Conservation (phyloP, 2,113 vertebrate genomes). For the Sebastes fasciatus region DNA sequence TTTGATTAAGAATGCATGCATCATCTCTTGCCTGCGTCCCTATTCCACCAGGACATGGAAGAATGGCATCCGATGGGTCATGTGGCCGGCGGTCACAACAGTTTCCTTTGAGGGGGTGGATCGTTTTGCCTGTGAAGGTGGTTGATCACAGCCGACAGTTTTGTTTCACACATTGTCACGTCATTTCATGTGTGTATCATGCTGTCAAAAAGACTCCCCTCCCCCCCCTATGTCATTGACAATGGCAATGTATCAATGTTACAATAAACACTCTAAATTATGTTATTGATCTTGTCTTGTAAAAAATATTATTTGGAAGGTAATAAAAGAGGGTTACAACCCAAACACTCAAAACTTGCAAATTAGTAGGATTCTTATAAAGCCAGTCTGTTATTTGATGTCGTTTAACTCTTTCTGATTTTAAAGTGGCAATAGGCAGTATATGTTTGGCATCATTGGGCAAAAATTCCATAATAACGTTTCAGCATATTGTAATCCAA, state of each 20-base stretch:
- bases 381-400: neutral
- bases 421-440: too few species aligned
- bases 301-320: neutral
- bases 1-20: constrained; percentile 80
- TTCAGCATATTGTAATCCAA: too few species aligned
- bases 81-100: constrained; percentile 34
- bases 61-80: constrained; percentile 49
- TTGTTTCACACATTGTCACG: constrained; percentile 70
- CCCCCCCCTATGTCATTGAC: constrained; percentile 19
- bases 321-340: neutral
- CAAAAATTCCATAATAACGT: too few species aligned
- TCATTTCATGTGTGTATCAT: constrained; percentile 50
- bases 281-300: neutral
- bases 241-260: neutral
- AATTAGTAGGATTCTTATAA: neutral
- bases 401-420: neutral
- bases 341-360: neutral
- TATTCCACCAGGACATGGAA: constrained; percentile 47
- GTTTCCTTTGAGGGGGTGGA: constrained; percentile 36
- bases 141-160: constrained; percentile 70
- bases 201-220: constrained; percentile 39
- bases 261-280: neutral
- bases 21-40: constrained; percentile 61
- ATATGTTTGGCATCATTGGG: too few species aligned
- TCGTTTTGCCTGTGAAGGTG: constrained; percentile 54